Evolutionary conservation across 2,113 vertebrate species (phyloP), one percentile per base, ranked within the genome.

Genomic region (Cyrtonyx montezumae): DNA sequence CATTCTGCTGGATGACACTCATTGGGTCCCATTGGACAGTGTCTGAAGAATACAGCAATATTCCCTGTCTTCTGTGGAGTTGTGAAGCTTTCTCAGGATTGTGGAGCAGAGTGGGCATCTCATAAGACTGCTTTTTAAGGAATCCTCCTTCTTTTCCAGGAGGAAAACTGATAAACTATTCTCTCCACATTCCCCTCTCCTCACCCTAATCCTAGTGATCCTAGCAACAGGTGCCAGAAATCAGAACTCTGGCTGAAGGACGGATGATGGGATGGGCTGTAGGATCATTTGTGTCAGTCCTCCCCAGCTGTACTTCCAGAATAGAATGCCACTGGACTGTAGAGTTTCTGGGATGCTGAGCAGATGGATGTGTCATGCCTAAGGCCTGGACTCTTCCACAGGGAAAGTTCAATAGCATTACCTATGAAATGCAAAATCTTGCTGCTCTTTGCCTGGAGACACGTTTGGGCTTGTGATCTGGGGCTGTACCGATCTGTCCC

Each of bases 141-240:
- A 81, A 92, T 73, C 67, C 53, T 51, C 75, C 73, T 46, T 51
- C 56, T 85, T 25, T 87, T 42, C 32, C 36, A 16, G 53, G 67
- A 34, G 30, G 30, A 55, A 37, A 4, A 63, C 7, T 32, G 20
- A 84, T 75, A 28, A 90, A 45, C 76, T 59, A 9, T n/a, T 71
- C 32, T 69, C 68, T 34, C 81, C 79, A 81, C 46, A 16, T 45
- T 34, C 10, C 5, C 1, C 34, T 68, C 37, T 63, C 65, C 69
- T 79, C n/a, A 34, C 40, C 67, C 83, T 30, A 51, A 58, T n/a
- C 43, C 46, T 63, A 36, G 48, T 28, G 79, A 26, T 22, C 62
- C 43, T 32, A 63, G 67, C 62, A 56, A 42, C 17, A 14, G 26
- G 82, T 73, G 63, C 36, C 74, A 81, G 69, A 55, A 58, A 30